Conservation (phyloP, 2,113 vertebrate species). For the Sceloporus tristichus region DNA sequence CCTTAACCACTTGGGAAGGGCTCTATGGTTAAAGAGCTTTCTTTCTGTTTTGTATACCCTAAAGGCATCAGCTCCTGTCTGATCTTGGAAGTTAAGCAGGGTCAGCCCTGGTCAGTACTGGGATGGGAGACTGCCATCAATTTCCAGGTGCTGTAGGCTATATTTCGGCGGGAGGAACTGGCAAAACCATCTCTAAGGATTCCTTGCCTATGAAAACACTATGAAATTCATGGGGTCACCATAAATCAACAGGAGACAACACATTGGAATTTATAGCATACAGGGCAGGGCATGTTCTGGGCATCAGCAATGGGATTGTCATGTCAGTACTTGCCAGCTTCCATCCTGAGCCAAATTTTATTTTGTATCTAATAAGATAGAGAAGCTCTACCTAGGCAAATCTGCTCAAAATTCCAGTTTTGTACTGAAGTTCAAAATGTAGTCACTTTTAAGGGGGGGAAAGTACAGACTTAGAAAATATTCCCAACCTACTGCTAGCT, state of each 20-base stretch:
- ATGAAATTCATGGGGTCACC: no score
- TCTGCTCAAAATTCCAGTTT: neutral
- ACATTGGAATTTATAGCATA: neutral
- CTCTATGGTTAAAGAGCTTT: neutral
- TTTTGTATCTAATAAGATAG: neutral
- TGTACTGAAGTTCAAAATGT: neutral
- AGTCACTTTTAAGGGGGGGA: neutral
- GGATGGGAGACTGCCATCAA: no score
- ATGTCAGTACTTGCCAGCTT: neutral
- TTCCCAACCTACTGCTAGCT: no score
- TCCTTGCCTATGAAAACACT: no score
- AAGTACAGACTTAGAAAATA: no score
- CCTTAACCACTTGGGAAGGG: neutral
- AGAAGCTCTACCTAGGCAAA: neutral
- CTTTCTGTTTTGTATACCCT: constrained; percentile 1
- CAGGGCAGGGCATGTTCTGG: neutral
- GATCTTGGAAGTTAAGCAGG: no score
- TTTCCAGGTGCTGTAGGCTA: no score
- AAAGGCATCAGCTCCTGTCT: no score
- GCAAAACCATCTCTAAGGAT: no score
- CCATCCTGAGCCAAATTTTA: neutral
- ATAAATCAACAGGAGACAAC: no score
- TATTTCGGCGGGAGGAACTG: no score
- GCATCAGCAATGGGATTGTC: neutral
- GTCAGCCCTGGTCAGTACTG: no score